These are phyloP conservation scores for Agonopterix subpropinquella DNA, from an alignment of 2,888 invertebrate genomes.

Conservation along the genomic window DNA sequence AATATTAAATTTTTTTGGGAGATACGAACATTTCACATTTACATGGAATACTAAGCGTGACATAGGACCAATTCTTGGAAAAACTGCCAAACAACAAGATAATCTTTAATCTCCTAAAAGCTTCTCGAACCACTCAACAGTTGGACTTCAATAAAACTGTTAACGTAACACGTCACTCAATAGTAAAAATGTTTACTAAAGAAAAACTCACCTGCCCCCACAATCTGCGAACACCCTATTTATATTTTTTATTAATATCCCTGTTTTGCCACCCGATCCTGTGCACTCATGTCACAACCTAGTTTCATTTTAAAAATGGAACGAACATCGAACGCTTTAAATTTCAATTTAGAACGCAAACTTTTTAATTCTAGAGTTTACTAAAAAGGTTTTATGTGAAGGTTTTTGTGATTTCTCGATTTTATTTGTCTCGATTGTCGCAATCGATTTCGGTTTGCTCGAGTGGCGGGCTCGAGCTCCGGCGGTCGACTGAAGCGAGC, in stretches of 20 bases:
- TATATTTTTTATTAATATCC: constrained; percentile 33
- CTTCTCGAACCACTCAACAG: not conserved
- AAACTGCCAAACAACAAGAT: too few relatives aligned
- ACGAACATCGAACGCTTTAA: constrained; percentile 2
- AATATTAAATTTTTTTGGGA: too few relatives aligned
- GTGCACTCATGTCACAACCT: constrained; percentile 33
- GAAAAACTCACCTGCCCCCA: constrained; percentile 29
- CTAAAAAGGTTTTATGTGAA: constrained; percentile 19
- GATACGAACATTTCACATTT: too few relatives aligned
- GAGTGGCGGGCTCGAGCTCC: constrained; percentile 29
- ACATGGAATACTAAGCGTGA: too few relatives aligned
- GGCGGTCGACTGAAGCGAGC: constrained; percentile 55
- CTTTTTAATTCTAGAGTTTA: constrained; percentile 1
- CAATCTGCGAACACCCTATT: constrained; percentile 25
- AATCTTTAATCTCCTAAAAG: constrained; percentile 2
- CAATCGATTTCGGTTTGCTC: constrained; percentile 10
- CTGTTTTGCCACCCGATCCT: constrained; percentile 26
- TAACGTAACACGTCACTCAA: constrained; percentile 19
- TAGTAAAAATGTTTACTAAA: constrained; percentile 21
- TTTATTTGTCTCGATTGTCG: constrained; percentile 10
- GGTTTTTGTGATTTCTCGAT: constrained; percentile 25
- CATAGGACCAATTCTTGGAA: too few relatives aligned
- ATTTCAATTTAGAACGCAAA: not conserved
- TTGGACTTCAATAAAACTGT: not conserved
- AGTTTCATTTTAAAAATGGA: constrained; percentile 28